Base-by-base conservation (phyloP, 2,888 invertebrate species). In the Doris montereyensis region DNA sequence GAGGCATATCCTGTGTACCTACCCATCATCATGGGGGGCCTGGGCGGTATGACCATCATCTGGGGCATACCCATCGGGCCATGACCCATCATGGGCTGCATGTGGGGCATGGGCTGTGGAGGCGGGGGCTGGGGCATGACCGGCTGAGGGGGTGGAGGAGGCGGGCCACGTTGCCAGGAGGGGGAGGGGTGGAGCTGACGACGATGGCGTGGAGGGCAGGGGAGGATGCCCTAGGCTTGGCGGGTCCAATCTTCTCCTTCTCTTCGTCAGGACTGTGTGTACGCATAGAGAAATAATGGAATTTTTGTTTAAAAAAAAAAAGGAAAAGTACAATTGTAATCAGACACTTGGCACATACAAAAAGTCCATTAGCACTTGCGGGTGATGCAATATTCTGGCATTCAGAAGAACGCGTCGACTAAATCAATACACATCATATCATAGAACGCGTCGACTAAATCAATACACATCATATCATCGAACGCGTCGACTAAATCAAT, bases 231-330 rank as follows among this genome's bases (percentile, higher is more conserved):
- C 87, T 88, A 0, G 89, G 89, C 76, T 89, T 86, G 4, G 89
- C 92, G 95, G 97, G 98, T 0, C 98, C 98, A 86, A 98, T 98
- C 92, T 97, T 97, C 89, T 98, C 98, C 88, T 98, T 98, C 90
- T 97, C 97, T 90, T 97, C 97, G 89, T 98, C 98, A 0, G 97
- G 97, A 10, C 91, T 90, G 83, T 32, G n/a, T n/a, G n/a, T n/a
- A n/a, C n/a, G n/a, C n/a, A n/a, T n/a, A n/a, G n/a, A n/a, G n/a
- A n/a, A n/a, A n/a, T n/a, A n/a, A n/a, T n/a, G n/a, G n/a, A n/a
- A n/a, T n/a, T n/a, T n/a, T n/a, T n/a, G n/a, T n/a, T n/a, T n/a
- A n/a, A n/a, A n/a, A n/a, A n/a, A n/a, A n/a, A n/a, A n/a, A n/a
- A n/a, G n/a, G n/a, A n/a, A n/a, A n/a, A n/a, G n/a, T n/a, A n/a